Evolutionary conservation across 2,888 invertebrate species (phyloP), one percentile per base, ranked within the genome.

Genomic region (Drosophila glabriapex): DNA sequence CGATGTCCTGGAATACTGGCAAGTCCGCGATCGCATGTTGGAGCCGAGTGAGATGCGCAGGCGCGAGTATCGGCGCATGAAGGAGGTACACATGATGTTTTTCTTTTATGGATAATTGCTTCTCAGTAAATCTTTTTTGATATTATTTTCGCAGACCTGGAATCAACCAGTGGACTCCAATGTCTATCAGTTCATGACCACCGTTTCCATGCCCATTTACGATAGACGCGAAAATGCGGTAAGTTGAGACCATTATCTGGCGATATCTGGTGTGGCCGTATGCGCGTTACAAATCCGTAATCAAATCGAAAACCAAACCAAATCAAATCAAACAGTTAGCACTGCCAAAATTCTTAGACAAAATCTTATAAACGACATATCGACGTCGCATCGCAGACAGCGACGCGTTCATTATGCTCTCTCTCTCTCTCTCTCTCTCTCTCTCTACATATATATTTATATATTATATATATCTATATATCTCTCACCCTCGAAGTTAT

Each of bases 191-290:
- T 94, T 98, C 92, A 97, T 98, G 96, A 98, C 98, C 19, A 97
- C 98, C 10, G 97, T 98, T 22, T 97, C 98, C 67, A 96, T 97
- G 95, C 98, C 98, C 10, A 98, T 98, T 43, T 98, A 97, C 93
- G 98, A 98, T 94, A 95, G 96, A 83, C 96, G 97, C 55, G 96
- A 96, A 82, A 96, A 97, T 93, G 97, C 97, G 95, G 97, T 97
- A 95, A 95, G 96, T 91, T 39, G 39, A 66, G 46, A 37, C 28
- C 31, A 43, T 6, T 0, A 60, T 25, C 25, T 25, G 25, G 25
- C 2, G 33, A 39, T 31, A 10, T 22, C 31, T 10, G 3, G 16
- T 41, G 56, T 63, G 73, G 41, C 46, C 61, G 56, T 29, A 58
- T 59, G 62, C 43, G 50, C 53, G 33, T 33, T 12, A 58, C 53